Conservation (phyloP, 2,113 vertebrate species). For the Oreocharis arfaki region DNA sequence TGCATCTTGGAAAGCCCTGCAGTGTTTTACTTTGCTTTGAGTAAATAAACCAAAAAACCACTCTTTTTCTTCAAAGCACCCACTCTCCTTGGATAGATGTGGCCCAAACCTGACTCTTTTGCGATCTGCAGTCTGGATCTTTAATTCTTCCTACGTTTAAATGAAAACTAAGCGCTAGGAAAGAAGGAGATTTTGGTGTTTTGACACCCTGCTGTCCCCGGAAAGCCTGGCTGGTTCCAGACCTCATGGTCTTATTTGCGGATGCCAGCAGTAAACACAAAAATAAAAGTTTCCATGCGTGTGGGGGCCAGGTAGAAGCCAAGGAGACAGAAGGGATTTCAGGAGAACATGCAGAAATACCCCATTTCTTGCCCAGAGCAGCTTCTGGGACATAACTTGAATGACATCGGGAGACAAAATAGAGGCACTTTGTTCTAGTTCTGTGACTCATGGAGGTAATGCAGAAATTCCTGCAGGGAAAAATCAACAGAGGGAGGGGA, state of each 20-base stretch:
- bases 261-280: not conserved
- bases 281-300: slow-evolving; percentile 1
- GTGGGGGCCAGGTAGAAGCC: not conserved
- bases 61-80: not conserved
- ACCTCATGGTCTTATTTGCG: rapidly evolving
- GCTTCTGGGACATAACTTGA: not conserved
- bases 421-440: slow-evolving; percentile 15
- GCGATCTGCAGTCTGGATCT: not conserved
- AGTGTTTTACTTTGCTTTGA: not conserved
- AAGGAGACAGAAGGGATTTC: not conserved
- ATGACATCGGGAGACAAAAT: not conserved
- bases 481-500: not conserved
- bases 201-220: not conserved
- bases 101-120: not conserved
- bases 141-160: not conserved
- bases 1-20: not conserved
- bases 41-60: not conserved
- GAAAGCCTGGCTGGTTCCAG: not conserved
- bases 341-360: not conserved
- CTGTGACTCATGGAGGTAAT: not conserved
- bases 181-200: not conserved
- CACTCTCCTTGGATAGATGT: rapidly evolving
- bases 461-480: not conserved
- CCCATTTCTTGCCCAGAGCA: not conserved
- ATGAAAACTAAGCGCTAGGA: not conserved